phyloP scores from a whole-genome alignment of 2,888 invertebrate species.

The Watsonalla cultraria region DNA sequence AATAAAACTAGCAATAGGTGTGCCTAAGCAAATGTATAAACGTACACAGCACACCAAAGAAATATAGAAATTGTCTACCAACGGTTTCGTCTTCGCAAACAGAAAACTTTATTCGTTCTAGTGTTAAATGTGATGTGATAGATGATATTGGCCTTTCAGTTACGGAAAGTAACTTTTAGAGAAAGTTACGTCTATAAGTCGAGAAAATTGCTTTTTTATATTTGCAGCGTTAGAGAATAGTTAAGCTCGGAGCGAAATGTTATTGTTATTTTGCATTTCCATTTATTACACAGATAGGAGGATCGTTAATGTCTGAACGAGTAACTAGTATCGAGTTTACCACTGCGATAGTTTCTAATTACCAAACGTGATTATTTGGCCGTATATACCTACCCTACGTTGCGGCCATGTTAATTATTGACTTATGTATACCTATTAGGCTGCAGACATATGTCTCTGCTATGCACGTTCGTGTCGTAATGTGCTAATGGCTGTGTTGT shows the following conservation, averaged over 20 bases:
- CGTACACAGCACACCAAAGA: slow-evolving; percentile 11
- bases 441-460: neutral
- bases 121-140: slow-evolving; percentile 49
- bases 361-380: slow-evolving; percentile 31
- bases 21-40: neutral
- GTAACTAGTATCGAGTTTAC: slow-evolving; percentile 28
- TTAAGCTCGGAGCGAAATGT: neutral
- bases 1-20: slow-evolving; percentile 13
- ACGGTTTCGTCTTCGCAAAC: slow-evolving; percentile 21
- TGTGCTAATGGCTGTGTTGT: slow-evolving; percentile 30
- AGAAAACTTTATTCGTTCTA: slow-evolving; percentile 37
- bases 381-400: slow-evolving; percentile 18
- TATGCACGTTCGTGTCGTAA: slow-evolving; percentile 11
- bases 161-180: slow-evolving; percentile 24
- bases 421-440: slow-evolving; percentile 24
- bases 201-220: slow-evolving; percentile 38
- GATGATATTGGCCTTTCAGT: slow-evolving; percentile 46
- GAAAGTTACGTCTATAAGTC: slow-evolving; percentile 27
- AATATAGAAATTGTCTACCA: slow-evolving; percentile 21
- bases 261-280: slow-evolving; percentile 3
- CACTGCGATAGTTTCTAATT: slow-evolving; percentile 33
- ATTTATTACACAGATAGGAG: neutral
- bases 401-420: slow-evolving; percentile 40
- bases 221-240: slow-evolving; percentile 15
- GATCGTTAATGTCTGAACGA: slow-evolving; percentile 3